Conservation (phyloP, 2,888 invertebrate genomes). For the Synanthedon tipuliformis region DNA sequence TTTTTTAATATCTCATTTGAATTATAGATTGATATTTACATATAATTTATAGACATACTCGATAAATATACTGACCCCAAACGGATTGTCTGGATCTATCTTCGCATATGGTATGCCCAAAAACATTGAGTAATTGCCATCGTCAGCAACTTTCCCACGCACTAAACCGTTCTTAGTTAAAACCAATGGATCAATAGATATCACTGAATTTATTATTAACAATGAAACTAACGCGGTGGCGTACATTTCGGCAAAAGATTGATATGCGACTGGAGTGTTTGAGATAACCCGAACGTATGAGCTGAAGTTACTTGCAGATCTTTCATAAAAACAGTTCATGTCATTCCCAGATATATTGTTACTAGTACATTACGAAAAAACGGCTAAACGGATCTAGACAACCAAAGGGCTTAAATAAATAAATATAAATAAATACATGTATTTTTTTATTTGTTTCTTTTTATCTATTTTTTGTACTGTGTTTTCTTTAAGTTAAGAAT, state of each 20-base stretch:
- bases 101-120: conserved; percentile 34
- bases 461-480: too few relatives aligned
- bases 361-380: too few relatives aligned
- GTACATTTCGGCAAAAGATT: background rate
- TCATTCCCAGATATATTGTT: too few relatives aligned
- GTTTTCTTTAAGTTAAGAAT: too few relatives aligned
- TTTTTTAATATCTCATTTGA: too few relatives aligned
- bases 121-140: conserved; percentile 33
- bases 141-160: conserved; percentile 19
- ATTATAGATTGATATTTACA: background rate
- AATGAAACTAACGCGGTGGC: background rate
- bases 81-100: conserved; percentile 25
- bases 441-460: too few relatives aligned
- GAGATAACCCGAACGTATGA: too few relatives aligned
- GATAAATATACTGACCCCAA: conserved; percentile 18
- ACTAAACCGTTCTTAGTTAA: conserved; percentile 23
- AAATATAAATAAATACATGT: too few relatives aligned
- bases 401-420: too few relatives aligned
- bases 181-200: conserved; percentile 21
- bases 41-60: background rate
- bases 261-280: background rate
- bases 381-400: too few relatives aligned
- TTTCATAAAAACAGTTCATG: too few relatives aligned
- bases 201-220: conserved; percentile 4
- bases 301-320: too few relatives aligned